Conservation (phyloP, 2,888 invertebrate genomes). For the Thyatira batis region DNA sequence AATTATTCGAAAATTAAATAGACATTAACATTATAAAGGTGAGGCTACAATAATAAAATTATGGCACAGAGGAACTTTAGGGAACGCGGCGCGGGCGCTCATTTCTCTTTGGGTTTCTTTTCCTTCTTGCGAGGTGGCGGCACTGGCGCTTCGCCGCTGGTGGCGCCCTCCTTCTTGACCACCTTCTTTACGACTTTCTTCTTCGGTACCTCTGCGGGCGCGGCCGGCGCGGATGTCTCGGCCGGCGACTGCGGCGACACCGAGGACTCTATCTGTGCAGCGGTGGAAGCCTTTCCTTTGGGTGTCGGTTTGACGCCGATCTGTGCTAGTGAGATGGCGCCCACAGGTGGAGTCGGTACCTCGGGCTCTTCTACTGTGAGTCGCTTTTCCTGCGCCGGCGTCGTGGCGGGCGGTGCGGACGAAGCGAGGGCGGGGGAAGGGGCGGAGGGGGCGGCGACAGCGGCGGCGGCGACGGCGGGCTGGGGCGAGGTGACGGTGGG, state of each 20-base stretch:
- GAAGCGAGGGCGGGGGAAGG: constrained; percentile 32
- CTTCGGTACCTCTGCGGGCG: constrained; percentile 54
- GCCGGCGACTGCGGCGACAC: constrained; percentile 45
- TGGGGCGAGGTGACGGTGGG: constrained; percentile 57
- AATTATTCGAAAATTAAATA: constrained; percentile 63
- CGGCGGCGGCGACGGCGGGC: constrained; percentile 42
- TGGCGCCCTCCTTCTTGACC: constrained; percentile 73
- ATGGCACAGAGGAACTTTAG: constrained; percentile 77
- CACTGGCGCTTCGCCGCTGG: constrained; percentile 68
- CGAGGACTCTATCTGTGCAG: constrained; percentile 71
- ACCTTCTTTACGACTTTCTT: constrained; percentile 76
- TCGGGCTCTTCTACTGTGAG: constrained; percentile 63
- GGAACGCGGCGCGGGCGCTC: constrained; percentile 58
- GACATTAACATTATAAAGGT: constrained; percentile 56
- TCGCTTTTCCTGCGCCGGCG: constrained; percentile 7
- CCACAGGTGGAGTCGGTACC: constrained; percentile 76
- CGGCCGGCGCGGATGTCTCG: constrained; percentile 14
- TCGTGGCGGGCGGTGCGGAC: constrained; percentile 34
- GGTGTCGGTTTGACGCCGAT: constrained; percentile 65
- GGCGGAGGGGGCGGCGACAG: constrained; percentile 43
- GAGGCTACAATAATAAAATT: constrained; percentile 60
- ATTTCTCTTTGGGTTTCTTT: constrained; percentile 80
- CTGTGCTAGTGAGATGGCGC: constrained; percentile 77
- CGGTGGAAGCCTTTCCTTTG: constrained; percentile 60
- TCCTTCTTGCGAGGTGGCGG: constrained; percentile 82